Percentiles rank a stretch among this genome's conserved stretches.
Conservation (phyloP, 1,140 invertebrate genomes). For the Heliconius nattereri region DNA sequence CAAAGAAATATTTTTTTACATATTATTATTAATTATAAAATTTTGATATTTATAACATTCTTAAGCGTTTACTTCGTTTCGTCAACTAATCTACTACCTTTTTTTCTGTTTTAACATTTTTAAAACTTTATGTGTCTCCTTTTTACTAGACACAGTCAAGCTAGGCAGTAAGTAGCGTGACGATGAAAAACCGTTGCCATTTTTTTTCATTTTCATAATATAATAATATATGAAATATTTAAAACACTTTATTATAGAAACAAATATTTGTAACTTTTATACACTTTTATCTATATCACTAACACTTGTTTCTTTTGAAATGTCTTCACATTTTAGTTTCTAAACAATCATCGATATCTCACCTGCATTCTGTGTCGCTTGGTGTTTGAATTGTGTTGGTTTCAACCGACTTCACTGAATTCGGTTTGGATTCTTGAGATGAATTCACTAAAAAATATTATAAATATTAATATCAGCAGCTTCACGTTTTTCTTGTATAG, state of each 20-base stretch:
- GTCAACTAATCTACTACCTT: not conserved
- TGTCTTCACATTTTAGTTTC: conserved; percentile 37
- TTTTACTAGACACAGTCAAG: too few relatives aligned
- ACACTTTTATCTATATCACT: conserved; percentile 18
- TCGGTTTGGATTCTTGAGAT: conserved; percentile 20
- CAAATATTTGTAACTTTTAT: conserved; percentile 16
- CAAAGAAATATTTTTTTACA: too few relatives aligned
- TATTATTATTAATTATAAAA: not conserved
- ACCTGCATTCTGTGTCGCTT: conserved; percentile 28
- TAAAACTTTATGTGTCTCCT: too few relatives aligned
- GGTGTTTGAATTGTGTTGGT: conserved; percentile 24
- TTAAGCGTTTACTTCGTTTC: not conserved
- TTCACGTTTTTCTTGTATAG: not conserved
- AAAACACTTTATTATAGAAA: not conserved
- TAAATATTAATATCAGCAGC: too few relatives aligned
- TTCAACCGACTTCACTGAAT: conserved; percentile 21
- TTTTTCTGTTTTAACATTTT: not conserved
- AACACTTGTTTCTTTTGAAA: conserved; percentile 7
- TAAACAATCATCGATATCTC: conserved; percentile 27
- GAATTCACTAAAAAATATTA: conserved; percentile 20
- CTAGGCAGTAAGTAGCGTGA: too few relatives aligned
- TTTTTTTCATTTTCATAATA: not conserved
- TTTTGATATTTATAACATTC: conserved; percentile 1
- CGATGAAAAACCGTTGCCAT: not conserved
- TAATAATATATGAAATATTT: not conserved